phyloP scores from a whole-genome alignment of 2,797 vertebrate genomes.

The Falco berigora region DNA sequence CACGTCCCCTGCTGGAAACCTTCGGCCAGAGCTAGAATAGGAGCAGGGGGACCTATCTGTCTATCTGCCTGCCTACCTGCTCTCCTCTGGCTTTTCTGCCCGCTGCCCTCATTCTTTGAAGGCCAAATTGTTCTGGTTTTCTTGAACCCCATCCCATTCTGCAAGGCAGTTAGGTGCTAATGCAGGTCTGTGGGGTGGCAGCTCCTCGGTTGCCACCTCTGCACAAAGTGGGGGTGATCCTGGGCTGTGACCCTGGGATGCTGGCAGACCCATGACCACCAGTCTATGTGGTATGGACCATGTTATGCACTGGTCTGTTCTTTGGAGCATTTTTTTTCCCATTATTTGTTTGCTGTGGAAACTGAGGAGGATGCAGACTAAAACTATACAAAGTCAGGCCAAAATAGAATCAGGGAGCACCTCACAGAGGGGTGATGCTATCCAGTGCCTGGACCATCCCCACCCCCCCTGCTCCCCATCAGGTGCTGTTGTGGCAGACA shows the following conservation, averaged over 20 bases:
- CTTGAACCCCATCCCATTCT: too few species aligned
- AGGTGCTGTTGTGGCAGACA: not conserved
- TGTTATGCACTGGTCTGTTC: too few species aligned
- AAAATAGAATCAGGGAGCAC: not conserved
- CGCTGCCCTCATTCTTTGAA: not conserved
- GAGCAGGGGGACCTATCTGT: not conserved
- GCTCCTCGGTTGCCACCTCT: not conserved
- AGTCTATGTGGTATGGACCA: accelerated
- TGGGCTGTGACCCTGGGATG: not conserved
- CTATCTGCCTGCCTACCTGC: not conserved
- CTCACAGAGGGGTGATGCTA: not conserved
- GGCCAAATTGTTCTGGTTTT: not conserved
- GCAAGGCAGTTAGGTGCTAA: not conserved
- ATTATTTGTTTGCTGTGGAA: not conserved
- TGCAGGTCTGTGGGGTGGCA: not conserved
- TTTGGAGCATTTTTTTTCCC: not conserved
- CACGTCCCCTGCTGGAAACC: not conserved
- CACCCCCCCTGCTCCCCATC: too few species aligned
- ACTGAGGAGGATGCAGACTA: not conserved
- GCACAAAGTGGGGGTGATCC: not conserved
- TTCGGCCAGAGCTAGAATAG: not conserved
- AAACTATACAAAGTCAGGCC: not conserved
- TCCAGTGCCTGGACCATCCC: not conserved
- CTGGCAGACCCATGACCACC: not conserved
- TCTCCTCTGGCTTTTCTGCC: not conserved